Percentiles rank a stretch among this genome's conserved stretches.
Conservation (phyloP, 2,888 invertebrate genomes). For the Cerastis leucographa region DNA sequence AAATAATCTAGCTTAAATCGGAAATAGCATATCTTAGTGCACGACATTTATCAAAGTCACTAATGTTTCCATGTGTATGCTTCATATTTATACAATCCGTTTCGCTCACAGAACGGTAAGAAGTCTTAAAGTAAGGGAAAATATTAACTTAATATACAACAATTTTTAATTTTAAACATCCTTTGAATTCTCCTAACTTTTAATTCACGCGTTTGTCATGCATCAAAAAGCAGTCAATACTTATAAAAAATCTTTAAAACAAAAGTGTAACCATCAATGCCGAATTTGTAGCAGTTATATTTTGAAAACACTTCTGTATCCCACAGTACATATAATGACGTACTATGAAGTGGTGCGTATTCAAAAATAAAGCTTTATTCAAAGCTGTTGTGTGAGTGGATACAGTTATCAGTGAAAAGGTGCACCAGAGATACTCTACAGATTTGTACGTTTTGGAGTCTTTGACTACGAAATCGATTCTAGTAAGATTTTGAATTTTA, state of each 20-base stretch:
- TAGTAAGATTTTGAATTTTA: slow-evolving; percentile 28
- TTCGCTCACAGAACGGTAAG: background rate
- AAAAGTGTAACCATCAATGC: background rate
- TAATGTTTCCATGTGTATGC: slow-evolving; percentile 7
- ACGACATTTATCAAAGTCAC: slow-evolving; percentile 51
- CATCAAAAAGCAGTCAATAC: background rate
- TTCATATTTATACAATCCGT: slow-evolving; percentile 10
- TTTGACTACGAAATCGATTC: background rate
- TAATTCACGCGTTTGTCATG: background rate
- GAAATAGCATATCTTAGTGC: slow-evolving; percentile 36
- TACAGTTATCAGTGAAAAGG: slow-evolving; percentile 39
- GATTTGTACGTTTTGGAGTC: slow-evolving; percentile 21
- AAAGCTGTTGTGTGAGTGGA: slow-evolving; percentile 43
- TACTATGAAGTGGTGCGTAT: slow-evolving; percentile 33
- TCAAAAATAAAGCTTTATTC: slow-evolving; percentile 53
- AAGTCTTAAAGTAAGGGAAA: background rate
- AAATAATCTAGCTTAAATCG: slow-evolving; percentile 20
- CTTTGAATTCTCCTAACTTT: background rate
- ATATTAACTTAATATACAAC: background rate
- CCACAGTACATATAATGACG: slow-evolving; percentile 39
- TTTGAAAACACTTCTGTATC: slow-evolving; percentile 27
- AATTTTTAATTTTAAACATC: background rate
- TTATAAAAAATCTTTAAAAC: background rate
- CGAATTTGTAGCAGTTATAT: background rate
- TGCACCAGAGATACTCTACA: slow-evolving; percentile 8